phyloP scores from a whole-genome alignment of 2,113 vertebrate genomes.

The Elephas maximus region DNA sequence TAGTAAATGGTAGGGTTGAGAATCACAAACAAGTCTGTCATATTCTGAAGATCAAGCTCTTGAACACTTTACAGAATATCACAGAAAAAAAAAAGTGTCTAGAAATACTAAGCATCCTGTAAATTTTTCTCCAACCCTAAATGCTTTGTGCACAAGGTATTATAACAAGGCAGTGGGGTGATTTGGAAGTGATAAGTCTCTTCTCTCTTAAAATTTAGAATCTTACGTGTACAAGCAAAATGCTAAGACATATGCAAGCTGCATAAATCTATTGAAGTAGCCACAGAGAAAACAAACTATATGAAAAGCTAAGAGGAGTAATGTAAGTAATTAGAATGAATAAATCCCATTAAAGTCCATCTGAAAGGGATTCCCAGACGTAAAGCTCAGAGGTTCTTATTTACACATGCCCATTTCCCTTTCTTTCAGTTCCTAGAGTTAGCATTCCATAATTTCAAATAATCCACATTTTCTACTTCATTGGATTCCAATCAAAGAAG shows the following conservation, averaged over 20 bases:
- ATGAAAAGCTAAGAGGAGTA: background rate
- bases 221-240: background rate
- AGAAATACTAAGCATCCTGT: background rate
- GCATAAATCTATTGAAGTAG: background rate
- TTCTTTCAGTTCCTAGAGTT: background rate
- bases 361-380: background rate
- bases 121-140: background rate
- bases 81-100: background rate
- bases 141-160: background rate
- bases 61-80: background rate
- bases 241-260: background rate
- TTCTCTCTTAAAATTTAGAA: background rate
- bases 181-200: background rate
- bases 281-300: background rate
- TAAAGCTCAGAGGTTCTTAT: background rate
- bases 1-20: background rate
- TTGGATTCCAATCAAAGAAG: conserved; percentile 3
- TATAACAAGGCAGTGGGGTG: background rate
- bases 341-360: background rate
- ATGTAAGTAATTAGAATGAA: background rate
- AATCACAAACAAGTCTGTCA: background rate
- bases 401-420: background rate
- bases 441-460: background rate
- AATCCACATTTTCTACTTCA: background rate
- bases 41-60: background rate